Base-by-base conservation (phyloP, 1,140 invertebrate species). In the Drosophila leontia region DNA sequence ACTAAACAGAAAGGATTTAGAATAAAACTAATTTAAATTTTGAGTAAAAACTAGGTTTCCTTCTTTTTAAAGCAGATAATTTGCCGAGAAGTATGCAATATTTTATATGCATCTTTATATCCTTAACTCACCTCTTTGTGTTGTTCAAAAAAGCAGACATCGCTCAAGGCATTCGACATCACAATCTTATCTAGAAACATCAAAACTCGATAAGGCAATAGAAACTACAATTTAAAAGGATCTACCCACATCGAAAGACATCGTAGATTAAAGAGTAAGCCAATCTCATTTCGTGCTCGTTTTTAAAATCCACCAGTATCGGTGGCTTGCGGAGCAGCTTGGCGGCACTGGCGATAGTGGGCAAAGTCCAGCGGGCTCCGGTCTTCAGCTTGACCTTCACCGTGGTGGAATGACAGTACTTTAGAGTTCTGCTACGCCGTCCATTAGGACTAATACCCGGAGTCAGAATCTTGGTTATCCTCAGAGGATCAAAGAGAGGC, bases 211-310 rank as follows among this genome's bases (percentile, higher is more conserved):
- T 17, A 23, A 9, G 15, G n/a, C 1, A 23, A 17, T 0, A 12
- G 4, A 17, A 44, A 26, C 9, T 5, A 72, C 95, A 96, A 2
- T 96, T 95, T 53, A 94, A 93, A 70, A 95, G 93, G 95, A 96
- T 96, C 26, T 3, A 94, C 95, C 94, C 93, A 97, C 96, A 97
- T 90, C 96, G 92, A 62, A 96, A 95, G 3, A 96, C 96, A 82
- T 97, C 96, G 85, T 96, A 97, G 80, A 96, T 95, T 11, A 97
- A 92, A 0, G 96, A 95, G 67, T 96, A 96, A 2, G 97, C 96
- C 72, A 95, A 93, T 68, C 96, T 93, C 96, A 97, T 97, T 82
- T 97, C 96, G 45, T 96, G 95, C 81, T 96, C 96, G 80, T 97
- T 95, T 1, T 93, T 88, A 72, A 95, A 96, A 11, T 87, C 48